Evolutionary conservation across 1,140 invertebrate genomes (phyloP), one percentile per base, ranked within the genome.

Genomic region (Solenopsis fugax): DNA sequence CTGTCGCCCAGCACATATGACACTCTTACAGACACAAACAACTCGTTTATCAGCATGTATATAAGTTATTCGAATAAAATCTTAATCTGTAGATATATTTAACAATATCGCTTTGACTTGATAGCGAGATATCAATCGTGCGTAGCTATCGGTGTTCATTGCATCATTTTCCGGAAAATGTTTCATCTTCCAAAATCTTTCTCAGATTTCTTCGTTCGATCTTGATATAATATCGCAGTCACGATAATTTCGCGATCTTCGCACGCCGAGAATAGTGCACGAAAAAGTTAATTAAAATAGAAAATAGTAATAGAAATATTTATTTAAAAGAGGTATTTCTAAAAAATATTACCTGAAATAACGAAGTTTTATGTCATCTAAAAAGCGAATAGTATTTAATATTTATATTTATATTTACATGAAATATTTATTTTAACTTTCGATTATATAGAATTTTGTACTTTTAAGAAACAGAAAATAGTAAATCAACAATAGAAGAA

Each of bases 1-100:
- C 71, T 1, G 1, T 54, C 9, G 37, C 37, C 13, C 60, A 78
- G 72, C 54, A 90, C 6, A 84, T 90, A 1, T 90, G 60, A 90
- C 21, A 29, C 52, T 58, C n/a, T 45, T 41, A 18, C 13, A 48
- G 24, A 16, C 18, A 54, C 18, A 65, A 16, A 45, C 13, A 50
- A 80, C 37, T 58, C 18, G 18, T 65, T 29, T 0, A 4, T 24
- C 4, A 41, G 21, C 24, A 10, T 52, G n/a, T 41, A 24, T 12
- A 21, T 48, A 73, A 13, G 10, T 2, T 24, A 34, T 29, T 48
- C 16, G 9, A 64, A 78, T 78, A 50, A 78, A 78, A 65, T 41
- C 4, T 10, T 65, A 21, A 58, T 13, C 6, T 48, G 2, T 75
- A 60, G 7, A 75, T 75, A 58, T 18, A 71, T 18, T 34, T 58